Percentiles rank a stretch among this genome's conserved stretches.
These are phyloP conservation scores for Cordilura impudica DNA, from an alignment of 2,888 invertebrate species.

Conservation along the genomic window DNA sequence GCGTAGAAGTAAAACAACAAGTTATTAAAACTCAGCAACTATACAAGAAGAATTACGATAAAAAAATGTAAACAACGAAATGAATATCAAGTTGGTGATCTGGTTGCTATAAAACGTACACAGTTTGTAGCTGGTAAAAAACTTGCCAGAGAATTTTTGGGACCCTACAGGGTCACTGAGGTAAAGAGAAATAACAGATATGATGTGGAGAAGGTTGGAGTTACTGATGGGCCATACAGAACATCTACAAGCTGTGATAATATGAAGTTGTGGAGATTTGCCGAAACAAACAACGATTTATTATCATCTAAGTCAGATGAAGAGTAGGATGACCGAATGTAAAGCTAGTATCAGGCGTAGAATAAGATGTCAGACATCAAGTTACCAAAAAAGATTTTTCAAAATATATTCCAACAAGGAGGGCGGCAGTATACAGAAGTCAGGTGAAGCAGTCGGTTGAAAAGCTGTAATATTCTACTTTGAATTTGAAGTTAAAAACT, in stretches of 20 bases:
- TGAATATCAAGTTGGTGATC: too few species aligned
- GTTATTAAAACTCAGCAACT: conserved; percentile 46
- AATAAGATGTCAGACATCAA: too few species aligned
- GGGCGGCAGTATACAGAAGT: too few species aligned
- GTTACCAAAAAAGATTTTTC: too few species aligned
- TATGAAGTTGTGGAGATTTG: conserved; percentile 56
- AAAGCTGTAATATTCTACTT: too few species aligned
- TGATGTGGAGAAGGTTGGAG: conserved; percentile 36
- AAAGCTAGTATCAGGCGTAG: too few species aligned
- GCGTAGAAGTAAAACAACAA: conserved; percentile 29
- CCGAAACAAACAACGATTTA: conserved; percentile 36
- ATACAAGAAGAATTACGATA: conserved; percentile 56
- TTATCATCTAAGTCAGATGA: conserved; percentile 53
- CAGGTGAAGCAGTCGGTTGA: too few species aligned
- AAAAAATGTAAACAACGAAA: conserved; percentile 53
- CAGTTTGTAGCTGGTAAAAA: conserved; percentile 53
- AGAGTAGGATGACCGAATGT: conserved; percentile 57
- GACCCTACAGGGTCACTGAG: conserved; percentile 45
- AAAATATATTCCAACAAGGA: too few species aligned
- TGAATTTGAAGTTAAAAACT: too few species aligned
- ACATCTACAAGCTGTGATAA: conserved; percentile 55
- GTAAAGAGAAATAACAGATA: conserved; percentile 51
- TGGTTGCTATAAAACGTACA: conserved; percentile 44
- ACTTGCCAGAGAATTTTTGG: conserved; percentile 41
- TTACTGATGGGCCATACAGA: conserved; percentile 39